Percentiles rank a stretch among this genome's conserved stretches.
phyloP scores from a whole-genome alignment of 2,888 invertebrate genomes.

The Chrysolina haemoptera region DNA sequence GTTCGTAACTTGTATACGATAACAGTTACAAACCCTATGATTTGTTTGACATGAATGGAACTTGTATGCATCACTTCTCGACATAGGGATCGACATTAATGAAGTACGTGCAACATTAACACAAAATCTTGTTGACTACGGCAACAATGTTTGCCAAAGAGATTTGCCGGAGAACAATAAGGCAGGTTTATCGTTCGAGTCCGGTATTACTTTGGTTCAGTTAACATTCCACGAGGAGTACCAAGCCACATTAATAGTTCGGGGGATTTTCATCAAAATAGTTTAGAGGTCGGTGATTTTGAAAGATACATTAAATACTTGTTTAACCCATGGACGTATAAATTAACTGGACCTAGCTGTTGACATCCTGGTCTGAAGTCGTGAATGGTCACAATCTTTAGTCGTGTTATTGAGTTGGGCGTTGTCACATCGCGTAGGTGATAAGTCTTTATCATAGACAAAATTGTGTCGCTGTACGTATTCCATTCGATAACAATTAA shows the following conservation, averaged over 20 bases:
- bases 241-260: conserved; percentile 3
- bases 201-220: conserved; percentile 8
- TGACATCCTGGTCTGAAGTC: too few relatives aligned
- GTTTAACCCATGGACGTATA: too few relatives aligned
- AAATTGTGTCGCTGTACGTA: too few relatives aligned
- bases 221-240: conserved; percentile 4
- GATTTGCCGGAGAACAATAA: conserved; percentile 20
- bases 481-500: too few relatives aligned
- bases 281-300: neutral
- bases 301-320: neutral
- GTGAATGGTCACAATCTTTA: too few relatives aligned
- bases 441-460: too few relatives aligned
- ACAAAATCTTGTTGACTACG: conserved; percentile 14
- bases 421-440: too few relatives aligned
- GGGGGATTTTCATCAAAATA: conserved; percentile 1
- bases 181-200: conserved; percentile 16
- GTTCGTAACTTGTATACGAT: neutral
- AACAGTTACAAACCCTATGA: neutral
- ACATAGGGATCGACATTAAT: neutral
- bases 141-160: conserved; percentile 20
- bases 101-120: conserved; percentile 17
- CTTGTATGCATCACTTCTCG: neutral
- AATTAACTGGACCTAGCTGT: too few relatives aligned
- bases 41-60: neutral
- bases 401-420: too few relatives aligned